Conservation (phyloP, 53 echinoderm and acorn worm genomes). For the Antedon mediterranea region DNA sequence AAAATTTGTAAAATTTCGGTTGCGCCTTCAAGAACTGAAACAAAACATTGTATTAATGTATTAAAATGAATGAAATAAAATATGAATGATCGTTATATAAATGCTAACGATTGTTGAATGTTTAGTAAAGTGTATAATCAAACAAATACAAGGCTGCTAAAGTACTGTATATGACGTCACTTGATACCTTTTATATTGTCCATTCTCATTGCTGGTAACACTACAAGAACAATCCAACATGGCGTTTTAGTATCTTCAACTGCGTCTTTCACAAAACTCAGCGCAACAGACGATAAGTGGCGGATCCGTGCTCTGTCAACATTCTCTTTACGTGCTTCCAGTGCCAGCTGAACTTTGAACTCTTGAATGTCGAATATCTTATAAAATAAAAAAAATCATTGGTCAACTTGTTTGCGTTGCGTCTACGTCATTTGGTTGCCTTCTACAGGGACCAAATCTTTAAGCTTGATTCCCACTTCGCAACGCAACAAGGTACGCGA, state of each 20-base stretch:
- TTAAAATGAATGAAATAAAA: neutral
- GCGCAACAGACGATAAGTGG: conserved; percentile 51
- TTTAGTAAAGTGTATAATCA: too few species aligned
- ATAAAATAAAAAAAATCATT: too few species aligned
- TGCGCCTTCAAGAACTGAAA: conserved; percentile 47
- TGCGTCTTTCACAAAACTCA: conserved; percentile 87
- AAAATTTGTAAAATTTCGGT: conserved; percentile 39
- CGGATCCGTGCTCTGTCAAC: conserved; percentile 45
- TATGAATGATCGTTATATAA: too few species aligned
- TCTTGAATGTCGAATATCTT: conserved; percentile 90
- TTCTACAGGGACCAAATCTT: too few species aligned
- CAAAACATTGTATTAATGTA: too few species aligned
- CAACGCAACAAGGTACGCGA: too few species aligned
- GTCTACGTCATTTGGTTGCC: too few species aligned
- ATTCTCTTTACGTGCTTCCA: conserved; percentile 55
- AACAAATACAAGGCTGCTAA: too few species aligned
- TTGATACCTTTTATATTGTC: conserved; percentile 59
- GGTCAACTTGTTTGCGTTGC: too few species aligned
- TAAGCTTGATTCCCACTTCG: too few species aligned
- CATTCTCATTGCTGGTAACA: conserved; percentile 70
- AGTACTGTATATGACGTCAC: too few species aligned
- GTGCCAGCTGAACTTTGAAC: conserved; percentile 69
- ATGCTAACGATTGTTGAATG: too few species aligned
- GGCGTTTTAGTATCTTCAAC: conserved; percentile 75
- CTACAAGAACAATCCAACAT: conserved; percentile 78